Conservation (phyloP, 2,797 vertebrate genomes). For the Florisuga fusca region DNA sequence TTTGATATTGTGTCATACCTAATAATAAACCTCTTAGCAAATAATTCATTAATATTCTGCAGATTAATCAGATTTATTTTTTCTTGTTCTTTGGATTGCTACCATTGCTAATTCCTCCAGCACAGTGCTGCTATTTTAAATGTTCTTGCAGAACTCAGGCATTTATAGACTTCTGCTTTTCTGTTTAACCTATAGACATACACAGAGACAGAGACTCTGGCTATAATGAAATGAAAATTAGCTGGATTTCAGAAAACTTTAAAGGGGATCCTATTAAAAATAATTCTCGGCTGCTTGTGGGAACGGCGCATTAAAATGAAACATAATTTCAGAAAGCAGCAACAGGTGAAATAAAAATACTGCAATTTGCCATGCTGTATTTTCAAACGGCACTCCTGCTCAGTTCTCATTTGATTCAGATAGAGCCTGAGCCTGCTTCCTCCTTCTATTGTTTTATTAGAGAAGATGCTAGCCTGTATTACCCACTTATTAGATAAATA, state of each 20-base stretch:
- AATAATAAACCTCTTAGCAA: background rate
- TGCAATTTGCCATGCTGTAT: background rate
- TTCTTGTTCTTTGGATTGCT: background rate
- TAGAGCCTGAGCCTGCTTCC: slow-evolving; percentile 19
- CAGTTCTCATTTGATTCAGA: slow-evolving; percentile 74
- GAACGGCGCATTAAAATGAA: background rate
- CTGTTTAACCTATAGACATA: accelerated
- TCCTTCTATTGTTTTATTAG: slow-evolving; percentile 70
- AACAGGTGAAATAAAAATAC: slow-evolving; percentile 37
- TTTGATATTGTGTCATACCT: background rate
- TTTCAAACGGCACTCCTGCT: slow-evolving; percentile 41
- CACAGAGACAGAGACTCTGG: background rate
- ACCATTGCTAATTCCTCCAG: accelerated
- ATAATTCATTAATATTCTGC: background rate
- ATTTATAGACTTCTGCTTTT: accelerated
- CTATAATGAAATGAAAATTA: background rate
- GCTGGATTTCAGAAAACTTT: background rate
- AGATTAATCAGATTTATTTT: background rate
- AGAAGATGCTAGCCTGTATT: slow-evolving; percentile 67
- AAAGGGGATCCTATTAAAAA: background rate
- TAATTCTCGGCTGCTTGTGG: background rate
- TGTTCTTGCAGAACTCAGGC: background rate
- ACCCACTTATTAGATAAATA: slow-evolving; percentile 81
- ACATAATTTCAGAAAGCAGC: background rate
- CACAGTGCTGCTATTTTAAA: background rate